These are phyloP conservation scores for Drosophila nannoptera DNA, from an alignment of 1,140 invertebrate species.

Conservation along the genomic window DNA sequence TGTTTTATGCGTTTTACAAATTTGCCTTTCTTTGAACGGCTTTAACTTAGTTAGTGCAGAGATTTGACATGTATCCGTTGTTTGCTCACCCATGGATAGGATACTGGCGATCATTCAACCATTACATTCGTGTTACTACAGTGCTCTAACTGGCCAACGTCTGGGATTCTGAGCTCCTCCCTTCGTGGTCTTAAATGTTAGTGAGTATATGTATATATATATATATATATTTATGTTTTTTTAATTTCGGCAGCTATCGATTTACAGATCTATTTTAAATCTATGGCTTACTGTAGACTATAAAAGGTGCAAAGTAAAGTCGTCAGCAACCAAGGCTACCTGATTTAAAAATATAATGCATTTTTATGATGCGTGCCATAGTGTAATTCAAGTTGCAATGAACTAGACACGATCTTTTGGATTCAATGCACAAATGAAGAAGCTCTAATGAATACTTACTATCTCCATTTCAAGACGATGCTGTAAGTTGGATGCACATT, in stretches of 20 bases:
- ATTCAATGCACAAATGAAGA: background rate
- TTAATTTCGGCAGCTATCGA: too few species aligned
- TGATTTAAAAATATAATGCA: constrained; percentile 32
- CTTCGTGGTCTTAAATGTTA: background rate
- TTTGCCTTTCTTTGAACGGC: constrained; percentile 34
- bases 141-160: constrained; percentile 26
- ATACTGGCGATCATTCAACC: constrained; percentile 35
- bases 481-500: constrained; percentile 61
- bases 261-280: too few species aligned
- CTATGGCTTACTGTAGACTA: background rate
- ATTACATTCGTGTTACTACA: constrained; percentile 27
- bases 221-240: background rate
- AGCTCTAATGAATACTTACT: background rate
- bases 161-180: constrained; percentile 45
- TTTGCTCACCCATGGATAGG: constrained; percentile 59
- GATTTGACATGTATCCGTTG: constrained; percentile 74
- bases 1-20: constrained; percentile 27
- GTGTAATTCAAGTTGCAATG: constrained; percentile 46
- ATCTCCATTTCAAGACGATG: background rate
- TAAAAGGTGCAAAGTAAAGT: constrained; percentile 18
- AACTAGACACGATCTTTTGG: background rate
- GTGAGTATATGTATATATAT: background rate
- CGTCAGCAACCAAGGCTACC: background rate
- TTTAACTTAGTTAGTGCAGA: constrained; percentile 3
- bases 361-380: constrained; percentile 68